Percentiles rank a stretch among this genome's conserved stretches.
Conservation (phyloP, 2,113 vertebrate genomes). For the Nanorana parkeri region DNA sequence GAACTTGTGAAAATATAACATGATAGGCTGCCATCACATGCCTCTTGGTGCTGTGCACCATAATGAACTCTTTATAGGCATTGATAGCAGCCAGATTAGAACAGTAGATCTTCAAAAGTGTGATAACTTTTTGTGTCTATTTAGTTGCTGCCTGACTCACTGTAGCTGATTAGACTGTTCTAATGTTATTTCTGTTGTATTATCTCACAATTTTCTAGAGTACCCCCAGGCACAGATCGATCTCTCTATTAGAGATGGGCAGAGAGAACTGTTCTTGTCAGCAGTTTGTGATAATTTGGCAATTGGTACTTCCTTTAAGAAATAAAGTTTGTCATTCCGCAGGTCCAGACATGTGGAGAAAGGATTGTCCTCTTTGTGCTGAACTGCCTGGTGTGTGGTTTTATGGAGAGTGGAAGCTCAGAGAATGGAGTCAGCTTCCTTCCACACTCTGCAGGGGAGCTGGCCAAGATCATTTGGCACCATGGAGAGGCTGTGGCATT, state of each 20-base stretch:
- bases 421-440: constrained; percentile 77
- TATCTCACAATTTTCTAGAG: constrained; percentile 26
- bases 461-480: constrained; percentile 87
- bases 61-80: not conserved
- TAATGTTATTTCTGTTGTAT: constrained; percentile 25
- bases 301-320: constrained; percentile 33
- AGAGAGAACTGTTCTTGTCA: constrained; percentile 24
- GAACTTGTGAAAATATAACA: too few relatives aligned
- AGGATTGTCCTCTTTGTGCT: constrained; percentile 90
- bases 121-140: not conserved
- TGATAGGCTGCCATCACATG: too few relatives aligned
- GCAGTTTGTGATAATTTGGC: constrained; percentile 41
- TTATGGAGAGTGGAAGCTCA: constrained; percentile 72
- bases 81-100: not conserved
- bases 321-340: constrained; percentile 56
- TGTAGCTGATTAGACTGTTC: not conserved
- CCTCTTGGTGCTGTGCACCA: too few relatives aligned
- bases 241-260: not conserved
- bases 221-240: not conserved
- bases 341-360: constrained; percentile 88
- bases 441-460: constrained; percentile 79
- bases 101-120: not conserved
- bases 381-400: constrained; percentile 84
- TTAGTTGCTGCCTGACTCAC: not conserved
- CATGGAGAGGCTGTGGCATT: constrained; percentile 84